Percentiles rank a stretch among this genome's conserved stretches.
Conservation (phyloP, 2,113 vertebrate species). For the Peucedramus taeniatus region DNA sequence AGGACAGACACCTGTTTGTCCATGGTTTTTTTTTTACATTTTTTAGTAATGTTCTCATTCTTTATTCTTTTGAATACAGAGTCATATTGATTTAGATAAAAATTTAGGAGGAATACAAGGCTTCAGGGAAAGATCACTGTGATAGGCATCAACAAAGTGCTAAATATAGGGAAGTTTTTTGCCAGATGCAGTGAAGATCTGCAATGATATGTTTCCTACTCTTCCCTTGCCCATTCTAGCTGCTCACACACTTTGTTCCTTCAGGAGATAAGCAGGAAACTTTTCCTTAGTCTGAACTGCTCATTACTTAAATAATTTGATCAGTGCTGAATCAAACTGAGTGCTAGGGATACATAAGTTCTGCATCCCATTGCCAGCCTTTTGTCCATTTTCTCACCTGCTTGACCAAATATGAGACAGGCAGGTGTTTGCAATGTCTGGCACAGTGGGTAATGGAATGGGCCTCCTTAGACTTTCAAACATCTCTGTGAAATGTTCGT, state of each 20-base stretch:
- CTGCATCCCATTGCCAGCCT: background rate
- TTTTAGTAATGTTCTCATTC: conserved; percentile 1
- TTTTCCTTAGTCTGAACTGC: background rate
- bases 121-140: background rate
- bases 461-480: background rate
- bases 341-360: background rate
- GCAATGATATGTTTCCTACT: background rate
- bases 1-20: conserved; percentile 6
- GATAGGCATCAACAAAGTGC: background rate
- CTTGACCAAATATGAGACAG: background rate
- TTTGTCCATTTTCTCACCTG: background rate
- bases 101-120: background rate
- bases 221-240: background rate
- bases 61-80: conserved; percentile 23
- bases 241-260: background rate
- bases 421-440: background rate
- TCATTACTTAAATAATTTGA: background rate
- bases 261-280: background rate
- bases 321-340: background rate
- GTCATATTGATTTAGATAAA: background rate
- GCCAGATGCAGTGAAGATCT: conserved; percentile 17
- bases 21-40: no score
- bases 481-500: background rate
- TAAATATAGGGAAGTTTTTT: conserved; percentile 35
- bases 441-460: background rate